Evolutionary conservation across 2,113 vertebrate genomes (phyloP).

Genomic region (Ifrita kowaldi): DNA sequence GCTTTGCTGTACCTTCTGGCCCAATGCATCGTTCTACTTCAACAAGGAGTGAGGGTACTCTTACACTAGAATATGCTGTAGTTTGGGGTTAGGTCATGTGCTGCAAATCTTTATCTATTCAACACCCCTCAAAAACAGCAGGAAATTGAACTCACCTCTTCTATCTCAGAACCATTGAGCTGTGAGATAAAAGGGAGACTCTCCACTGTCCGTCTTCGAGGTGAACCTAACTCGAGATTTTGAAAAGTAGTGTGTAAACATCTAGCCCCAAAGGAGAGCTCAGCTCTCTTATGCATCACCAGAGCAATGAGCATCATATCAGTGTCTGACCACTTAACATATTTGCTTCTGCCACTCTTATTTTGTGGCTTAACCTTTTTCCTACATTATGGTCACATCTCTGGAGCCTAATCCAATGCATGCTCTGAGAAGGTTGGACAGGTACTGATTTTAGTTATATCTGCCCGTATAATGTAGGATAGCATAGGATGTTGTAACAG

Average conservation of each 20-base stretch:
- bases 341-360: not conserved
- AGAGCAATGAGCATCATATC: not conserved
- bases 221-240: not conserved
- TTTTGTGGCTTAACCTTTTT: not conserved
- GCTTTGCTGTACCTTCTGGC: not conserved
- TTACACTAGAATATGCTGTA: not conserved
- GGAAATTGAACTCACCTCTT: not conserved
- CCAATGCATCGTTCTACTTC: not conserved
- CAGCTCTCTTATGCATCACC: not conserved
- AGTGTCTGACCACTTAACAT: not conserved
- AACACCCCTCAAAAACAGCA: not conserved
- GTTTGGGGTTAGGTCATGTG: not conserved
- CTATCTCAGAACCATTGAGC: not conserved
- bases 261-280: not conserved
- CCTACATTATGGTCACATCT: not conserved
- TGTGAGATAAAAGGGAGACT: not conserved
- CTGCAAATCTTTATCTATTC: not conserved
- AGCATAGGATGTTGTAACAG: not conserved
- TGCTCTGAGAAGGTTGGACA: not conserved
- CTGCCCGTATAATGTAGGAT: not conserved
- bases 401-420: not conserved
- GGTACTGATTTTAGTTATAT: not conserved
- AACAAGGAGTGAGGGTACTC: not conserved
- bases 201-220: not conserved
- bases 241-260: not conserved